These are phyloP conservation scores for Strix aluco DNA, from an alignment of 2,113 vertebrate genomes.

Conservation along the genomic window DNA sequence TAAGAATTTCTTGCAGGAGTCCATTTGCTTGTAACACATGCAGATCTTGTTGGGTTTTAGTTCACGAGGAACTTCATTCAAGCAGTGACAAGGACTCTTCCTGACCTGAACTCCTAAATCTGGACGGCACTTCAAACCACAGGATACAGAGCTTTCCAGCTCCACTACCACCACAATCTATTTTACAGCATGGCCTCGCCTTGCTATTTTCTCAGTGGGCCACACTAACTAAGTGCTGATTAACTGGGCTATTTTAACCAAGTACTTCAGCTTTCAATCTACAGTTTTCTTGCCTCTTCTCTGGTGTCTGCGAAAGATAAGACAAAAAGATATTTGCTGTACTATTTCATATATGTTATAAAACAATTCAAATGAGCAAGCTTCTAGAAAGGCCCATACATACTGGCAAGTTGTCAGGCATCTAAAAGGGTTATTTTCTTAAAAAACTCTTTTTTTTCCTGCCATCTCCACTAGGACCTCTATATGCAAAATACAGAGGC, in stretches of 20 bases:
- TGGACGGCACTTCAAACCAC: background rate
- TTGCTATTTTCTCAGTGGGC: background rate
- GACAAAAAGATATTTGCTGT: background rate
- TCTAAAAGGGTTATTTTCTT: background rate
- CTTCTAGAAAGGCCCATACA: background rate
- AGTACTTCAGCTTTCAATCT: background rate
- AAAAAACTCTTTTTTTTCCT: background rate
- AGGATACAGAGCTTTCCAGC: background rate
- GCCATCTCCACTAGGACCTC: background rate
- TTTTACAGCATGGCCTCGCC: background rate
- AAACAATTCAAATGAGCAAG: background rate
- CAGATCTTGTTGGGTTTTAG: background rate
- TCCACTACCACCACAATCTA: background rate
- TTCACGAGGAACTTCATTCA: background rate
- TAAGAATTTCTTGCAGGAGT: background rate
- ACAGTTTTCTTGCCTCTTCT: background rate
- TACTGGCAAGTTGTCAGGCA: background rate
- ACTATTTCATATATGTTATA: background rate
- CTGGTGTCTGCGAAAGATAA: background rate
- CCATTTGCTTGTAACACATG: background rate
- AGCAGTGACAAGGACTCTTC: background rate
- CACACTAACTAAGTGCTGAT: background rate
- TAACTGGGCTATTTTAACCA: background rate
- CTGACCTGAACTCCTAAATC: background rate
- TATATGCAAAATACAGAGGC: background rate